Evolutionary conservation across 2,888 invertebrate genomes (phyloP).

Genomic region (Sclerodermus sp.): DNA sequence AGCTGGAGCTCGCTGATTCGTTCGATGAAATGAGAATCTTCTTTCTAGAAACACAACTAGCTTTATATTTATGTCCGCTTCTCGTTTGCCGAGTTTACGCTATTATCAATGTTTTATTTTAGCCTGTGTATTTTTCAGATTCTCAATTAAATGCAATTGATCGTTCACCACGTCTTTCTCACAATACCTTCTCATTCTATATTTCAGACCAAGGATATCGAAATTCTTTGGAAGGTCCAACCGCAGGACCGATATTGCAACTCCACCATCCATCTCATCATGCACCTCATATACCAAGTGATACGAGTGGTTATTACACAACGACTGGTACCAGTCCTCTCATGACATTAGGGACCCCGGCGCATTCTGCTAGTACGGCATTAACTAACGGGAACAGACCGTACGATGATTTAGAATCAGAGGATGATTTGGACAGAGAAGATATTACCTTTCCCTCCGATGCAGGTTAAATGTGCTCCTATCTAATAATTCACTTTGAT

Average conservation of each 20-base stretch:
- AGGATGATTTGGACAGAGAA: slow-evolving; percentile 84
- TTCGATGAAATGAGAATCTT: too few relatives aligned
- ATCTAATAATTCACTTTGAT: background rate
- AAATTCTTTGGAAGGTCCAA: slow-evolving; percentile 48
- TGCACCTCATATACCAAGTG: slow-evolving; percentile 43
- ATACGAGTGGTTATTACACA: slow-evolving; percentile 59
- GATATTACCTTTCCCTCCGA: slow-evolving; percentile 83
- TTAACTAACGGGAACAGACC: slow-evolving; percentile 68
- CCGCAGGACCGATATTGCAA: slow-evolving; percentile 45
- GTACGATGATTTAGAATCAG: slow-evolving; percentile 84
- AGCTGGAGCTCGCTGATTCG: too few relatives aligned
- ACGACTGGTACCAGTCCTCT: slow-evolving; percentile 66
- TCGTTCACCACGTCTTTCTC: too few relatives aligned
- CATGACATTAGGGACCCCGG: slow-evolving; percentile 58
- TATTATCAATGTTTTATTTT: too few relatives aligned
- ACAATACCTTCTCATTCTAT: too few relatives aligned
- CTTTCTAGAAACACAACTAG: too few relatives aligned
- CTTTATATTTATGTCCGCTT: too few relatives aligned
- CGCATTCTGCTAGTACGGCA: slow-evolving; percentile 59
- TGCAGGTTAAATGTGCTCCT: slow-evolving; percentile 61
- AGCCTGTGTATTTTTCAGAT: too few relatives aligned
- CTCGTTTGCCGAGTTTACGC: too few relatives aligned
- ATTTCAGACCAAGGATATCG: slow-evolving; percentile 47
- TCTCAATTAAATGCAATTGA: too few relatives aligned
- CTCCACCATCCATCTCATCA: slow-evolving; percentile 44